Base-by-base conservation (phyloP, 2,797 vertebrate genomes). In the Pampus argenteus region DNA sequence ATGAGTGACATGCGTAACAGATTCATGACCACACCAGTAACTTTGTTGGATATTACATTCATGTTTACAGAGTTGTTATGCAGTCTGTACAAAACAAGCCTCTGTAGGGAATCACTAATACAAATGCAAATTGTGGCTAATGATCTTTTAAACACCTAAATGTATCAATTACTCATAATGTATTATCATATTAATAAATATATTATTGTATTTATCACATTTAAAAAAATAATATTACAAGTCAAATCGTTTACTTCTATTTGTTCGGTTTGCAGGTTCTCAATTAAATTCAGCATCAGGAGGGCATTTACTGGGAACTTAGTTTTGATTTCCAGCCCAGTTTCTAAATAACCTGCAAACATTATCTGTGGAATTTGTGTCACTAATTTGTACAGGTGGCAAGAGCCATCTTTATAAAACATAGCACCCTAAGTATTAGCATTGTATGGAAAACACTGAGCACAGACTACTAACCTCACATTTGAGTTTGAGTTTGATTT, bases 1-100 rank as follows among this genome's bases (percentile, higher is more conserved):
- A 25, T 22, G 61, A 83, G 48, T 73, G 67, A 83, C 34, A 13
- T 15, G 17, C 59, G 26, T 31, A 61, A 71, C 67, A 56, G 51
- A 71, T 79, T 73, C 29, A 78, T 55, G 42, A 51, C 25, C 61
- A n/a, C 25, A 28, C 29, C 57, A 45, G 47, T 71, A 18, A 9
- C 44, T 2, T 55, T 22, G 7, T 29, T 68, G 18, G 11, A n/a
- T 26, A 7, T 47, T 42, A 45, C 17, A 26, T n/a, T 14, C 11
- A 26, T 67, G 15, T 38, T 20, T 50, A 29, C 9, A 22, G 26
- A 29, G n/a, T 14, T 40, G 45, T 62, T 51, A 36, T 1, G 2
- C 9, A 56, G 23, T 60, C 42, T 42, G 11, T n/a, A 54, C 4
- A 7, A 9, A 56, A 67, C 13, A 61, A 48, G n/a, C 29, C 29